Base-by-base conservation (phyloP, 30 jellyfish, hydroid and myxozoan species). In the Aurelia sp. region DNA sequence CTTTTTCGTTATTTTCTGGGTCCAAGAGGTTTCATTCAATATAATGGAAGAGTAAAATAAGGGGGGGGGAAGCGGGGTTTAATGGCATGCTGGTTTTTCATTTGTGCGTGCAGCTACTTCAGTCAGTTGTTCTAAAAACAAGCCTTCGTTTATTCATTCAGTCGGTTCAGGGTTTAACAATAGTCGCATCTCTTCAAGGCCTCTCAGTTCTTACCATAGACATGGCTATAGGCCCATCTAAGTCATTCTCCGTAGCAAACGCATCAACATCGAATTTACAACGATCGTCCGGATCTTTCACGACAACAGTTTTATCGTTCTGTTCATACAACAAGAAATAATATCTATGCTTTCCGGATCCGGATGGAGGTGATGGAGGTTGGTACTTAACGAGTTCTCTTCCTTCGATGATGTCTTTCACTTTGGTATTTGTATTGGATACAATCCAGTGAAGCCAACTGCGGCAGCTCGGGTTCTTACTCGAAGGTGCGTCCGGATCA, bases 401-500 rank as follows among this genome's bases (percentile, higher is more conserved):
- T 40, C 86, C 92, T 5, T 51, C 66, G 33, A n/a, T 16, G 18
- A 64, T 70, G 13, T 77, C 88, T 69, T 38, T 59, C 11, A 60
- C 50, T 18, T 75, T 71, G 64, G 86, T 78, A 30, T 67, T 77
- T 35, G 71, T 73, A 61, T 72, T 64, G 44, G 87, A 61, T 30
- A 76, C 89, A 17, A 91, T 67, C 98, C 98, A 91, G 58, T 91
- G 98, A 60, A 91, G 81, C 98, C 98, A 91, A 44, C 86, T 63
- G 16, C 98, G 78, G 70, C 90, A 79, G 78, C 82, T 84, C 64
- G 98, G 98, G 76, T 91, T 81, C 40, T 85, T 74, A 38, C 74
- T 65, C 22, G 96, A 81, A 7, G 98, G 98, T 10, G 98, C 98
- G 62, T 91, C 98, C 41, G 98, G 98, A 85, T 91, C 98, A 8